These are phyloP conservation scores for Pediacus dermestoides DNA, from an alignment of 2,888 invertebrate species.

Conservation along the genomic window DNA sequence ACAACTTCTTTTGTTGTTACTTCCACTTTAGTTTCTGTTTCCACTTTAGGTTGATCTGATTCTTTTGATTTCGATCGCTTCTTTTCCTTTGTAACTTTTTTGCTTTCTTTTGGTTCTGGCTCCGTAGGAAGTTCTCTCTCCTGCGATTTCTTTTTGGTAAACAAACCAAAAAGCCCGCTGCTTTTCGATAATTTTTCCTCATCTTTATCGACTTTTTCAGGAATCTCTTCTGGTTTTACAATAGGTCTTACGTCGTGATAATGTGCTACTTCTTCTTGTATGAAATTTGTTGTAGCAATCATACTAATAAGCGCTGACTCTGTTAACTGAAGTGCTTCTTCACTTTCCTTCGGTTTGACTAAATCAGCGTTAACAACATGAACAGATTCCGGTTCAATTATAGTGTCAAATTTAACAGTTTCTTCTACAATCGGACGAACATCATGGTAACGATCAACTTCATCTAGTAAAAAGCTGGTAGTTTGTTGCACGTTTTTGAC, in stretches of 20 bases:
- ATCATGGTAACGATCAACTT: conserved; percentile 27
- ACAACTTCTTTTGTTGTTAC: conserved; percentile 7
- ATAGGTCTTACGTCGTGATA: conserved; percentile 28
- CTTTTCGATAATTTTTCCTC: conserved; percentile 21
- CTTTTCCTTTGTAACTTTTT: conserved; percentile 14
- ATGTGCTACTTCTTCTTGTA: conserved; percentile 31
- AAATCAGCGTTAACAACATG: no score
- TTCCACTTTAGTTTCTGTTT: conserved; percentile 5
- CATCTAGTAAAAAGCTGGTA: conserved; percentile 19
- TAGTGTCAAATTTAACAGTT: no score
- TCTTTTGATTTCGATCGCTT: conserved; percentile 12
- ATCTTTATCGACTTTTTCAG: conserved; percentile 15
- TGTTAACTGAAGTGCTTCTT: conserved; percentile 19
- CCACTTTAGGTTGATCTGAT: conserved; percentile 8
- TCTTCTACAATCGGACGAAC: conserved; percentile 17
- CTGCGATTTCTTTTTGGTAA: conserved; percentile 34
- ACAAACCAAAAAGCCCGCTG: conserved; percentile 33
- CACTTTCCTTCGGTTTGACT: conserved; percentile 12
- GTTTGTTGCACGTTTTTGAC: conserved; percentile 13
- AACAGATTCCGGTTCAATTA: no score
- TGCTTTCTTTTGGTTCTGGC: conserved; percentile 20
- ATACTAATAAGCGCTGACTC: conserved; percentile 23
- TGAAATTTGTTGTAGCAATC: conserved; percentile 30
- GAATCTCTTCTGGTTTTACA: conserved; percentile 6
- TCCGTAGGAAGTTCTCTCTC: conserved; percentile 24